These are phyloP conservation scores for Sandelia bainsii DNA, from an alignment of 2,797 vertebrate genomes.

Conservation along the genomic window DNA sequence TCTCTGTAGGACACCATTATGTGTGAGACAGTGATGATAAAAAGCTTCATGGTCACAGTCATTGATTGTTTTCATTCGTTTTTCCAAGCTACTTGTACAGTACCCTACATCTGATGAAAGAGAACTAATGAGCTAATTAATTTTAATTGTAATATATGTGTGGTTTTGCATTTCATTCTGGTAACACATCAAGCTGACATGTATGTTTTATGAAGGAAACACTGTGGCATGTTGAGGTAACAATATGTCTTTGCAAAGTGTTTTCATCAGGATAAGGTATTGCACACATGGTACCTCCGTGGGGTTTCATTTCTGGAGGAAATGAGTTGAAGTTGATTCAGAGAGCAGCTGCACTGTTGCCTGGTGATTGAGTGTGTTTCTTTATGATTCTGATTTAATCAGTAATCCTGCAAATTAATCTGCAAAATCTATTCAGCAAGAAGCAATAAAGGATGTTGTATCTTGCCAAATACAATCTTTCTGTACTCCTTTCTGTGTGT, in stretches of 20 bases:
- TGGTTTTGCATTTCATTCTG: constrained; percentile 23
- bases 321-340: constrained; percentile 37
- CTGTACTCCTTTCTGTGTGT: neutral
- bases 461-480: neutral
- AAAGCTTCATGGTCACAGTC: constrained; percentile 25
- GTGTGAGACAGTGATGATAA: constrained; percentile 11
- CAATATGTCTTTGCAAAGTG: neutral
- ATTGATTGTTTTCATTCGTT: constrained; percentile 12
- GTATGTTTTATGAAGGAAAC: constrained; percentile 9
- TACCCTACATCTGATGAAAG: constrained; percentile 21
- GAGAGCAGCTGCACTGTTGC: constrained; percentile 43
- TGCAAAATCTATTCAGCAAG: constrained; percentile 22
- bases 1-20: constrained; percentile 12
- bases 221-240: neutral
- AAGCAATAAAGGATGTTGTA: neutral
- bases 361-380: constrained; percentile 34
- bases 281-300: neutral
- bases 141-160: constrained; percentile 17
- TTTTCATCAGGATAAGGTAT: constrained; percentile 2
- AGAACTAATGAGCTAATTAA: constrained; percentile 50
- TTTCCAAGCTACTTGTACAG: neutral
- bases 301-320: constrained; percentile 17
- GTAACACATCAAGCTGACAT: constrained; percentile 23
- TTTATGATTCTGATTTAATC: constrained; percentile 49
- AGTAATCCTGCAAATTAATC: constrained; percentile 51